Base-by-base conservation (phyloP, 1,140 invertebrate genomes). In the Solenopsis invicta region DNA sequence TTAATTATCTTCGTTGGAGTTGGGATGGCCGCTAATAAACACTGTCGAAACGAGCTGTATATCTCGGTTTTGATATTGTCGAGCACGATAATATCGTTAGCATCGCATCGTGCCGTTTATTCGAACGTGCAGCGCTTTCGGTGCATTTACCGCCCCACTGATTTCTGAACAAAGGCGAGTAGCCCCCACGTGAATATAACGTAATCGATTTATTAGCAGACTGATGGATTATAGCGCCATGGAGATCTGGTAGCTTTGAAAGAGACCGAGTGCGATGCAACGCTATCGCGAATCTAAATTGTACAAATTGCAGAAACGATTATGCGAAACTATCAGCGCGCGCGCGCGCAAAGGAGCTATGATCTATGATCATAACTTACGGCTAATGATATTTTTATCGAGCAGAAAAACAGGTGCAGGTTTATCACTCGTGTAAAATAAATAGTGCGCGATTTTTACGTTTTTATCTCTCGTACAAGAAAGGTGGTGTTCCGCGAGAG, bases 101-200 rank as follows among this genome's bases (percentile, higher is more conserved):
- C 77, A 72, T 86, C 66, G 75, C 82, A 48, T 89, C 48, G 74
- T 62, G 59, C 52, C 87, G 87, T 88, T 89, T 89, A 86, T 86
- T 89, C 69, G 78, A 88, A 89, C 75, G 81, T 67, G 67, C n/a
- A 18, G 75, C 52, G 85, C 86, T 74, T 85, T 87, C 84, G 48
- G 66, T 87, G 76, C 85, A 81, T 87, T 78, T 88, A 85, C 88
- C 64, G 61, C 87, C 69, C 81, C 78, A 48, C 41, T 84, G 87
- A 75, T 81, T 88, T 82, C 87, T 74, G 85, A 88, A 90, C 86
- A 88, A 91, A 91, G 82, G 81, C 86, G 82, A 84, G 48, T 59
- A 85, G 74, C 71, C 69, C 75, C 88, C 62, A 34, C 64, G 34
- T 37, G 88, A 41, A 84, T 84, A 81, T 81, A 89, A n/a, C 62